phyloP scores from a whole-genome alignment of 2,888 invertebrate species.

The Nemotelus nigrinus region DNA sequence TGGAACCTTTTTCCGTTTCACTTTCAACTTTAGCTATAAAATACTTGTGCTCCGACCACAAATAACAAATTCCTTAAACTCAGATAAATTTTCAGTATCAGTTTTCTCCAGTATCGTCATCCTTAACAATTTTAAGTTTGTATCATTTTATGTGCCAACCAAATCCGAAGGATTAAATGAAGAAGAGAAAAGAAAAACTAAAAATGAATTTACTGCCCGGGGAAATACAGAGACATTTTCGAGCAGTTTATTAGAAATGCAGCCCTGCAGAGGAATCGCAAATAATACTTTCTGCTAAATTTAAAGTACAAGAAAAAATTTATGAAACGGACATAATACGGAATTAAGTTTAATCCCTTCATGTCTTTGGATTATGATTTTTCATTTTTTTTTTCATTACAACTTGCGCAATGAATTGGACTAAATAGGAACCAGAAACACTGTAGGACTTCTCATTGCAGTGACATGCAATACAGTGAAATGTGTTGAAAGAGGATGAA shows the following conservation, averaged over 20 bases:
- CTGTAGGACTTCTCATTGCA: no score
- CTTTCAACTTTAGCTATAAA: neutral
- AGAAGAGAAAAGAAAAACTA: neutral
- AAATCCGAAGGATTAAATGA: constrained; percentile 31
- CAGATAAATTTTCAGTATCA: constrained; percentile 11
- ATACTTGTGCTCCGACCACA: neutral
- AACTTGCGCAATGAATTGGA: no score
- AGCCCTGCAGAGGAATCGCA: constrained; percentile 22
- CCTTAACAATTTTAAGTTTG: constrained; percentile 30
- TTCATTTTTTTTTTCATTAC: neutral
- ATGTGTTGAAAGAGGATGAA: no score
- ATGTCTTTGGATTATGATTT: constrained; percentile 21
- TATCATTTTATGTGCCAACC: constrained; percentile 34
- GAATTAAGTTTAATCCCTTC: constrained; percentile 30
- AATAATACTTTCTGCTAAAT: constrained; percentile 36
- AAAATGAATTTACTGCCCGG: neutral
- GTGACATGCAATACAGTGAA: no score
- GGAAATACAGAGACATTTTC: neutral
- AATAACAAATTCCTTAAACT: constrained; percentile 30
- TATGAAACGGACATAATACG: constrained; percentile 10
- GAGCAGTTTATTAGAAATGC: constrained; percentile 21
- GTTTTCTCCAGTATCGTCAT: constrained; percentile 1
- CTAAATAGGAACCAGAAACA: no score
- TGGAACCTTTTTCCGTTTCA: neutral
- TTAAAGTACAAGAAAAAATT: constrained; percentile 14